Conservation (phyloP, 1,140 invertebrate genomes). For the Pseudomyrmex sp. region DNA sequence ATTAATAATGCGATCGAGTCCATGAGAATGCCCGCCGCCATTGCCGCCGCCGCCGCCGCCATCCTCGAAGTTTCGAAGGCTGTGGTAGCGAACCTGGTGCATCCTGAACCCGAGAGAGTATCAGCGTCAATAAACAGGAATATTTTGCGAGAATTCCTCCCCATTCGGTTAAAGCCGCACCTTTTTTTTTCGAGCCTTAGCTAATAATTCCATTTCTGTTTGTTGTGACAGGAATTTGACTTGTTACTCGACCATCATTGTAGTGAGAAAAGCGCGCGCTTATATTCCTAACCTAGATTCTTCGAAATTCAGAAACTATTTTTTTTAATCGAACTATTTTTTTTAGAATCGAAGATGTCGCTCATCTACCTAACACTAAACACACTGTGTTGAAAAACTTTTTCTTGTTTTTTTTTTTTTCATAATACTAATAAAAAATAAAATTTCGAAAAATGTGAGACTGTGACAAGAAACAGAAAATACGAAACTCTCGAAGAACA, state of each 20-base stretch:
- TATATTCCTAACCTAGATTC: neutral
- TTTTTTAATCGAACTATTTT: too few relatives aligned
- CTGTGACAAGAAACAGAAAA: too few relatives aligned
- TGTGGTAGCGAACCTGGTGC: constrained; percentile 53
- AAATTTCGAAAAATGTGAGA: too few relatives aligned
- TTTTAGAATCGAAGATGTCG: too few relatives aligned
- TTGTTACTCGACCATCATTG: neutral
- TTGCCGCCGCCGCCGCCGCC: constrained; percentile 9
- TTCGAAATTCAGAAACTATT: neutral
- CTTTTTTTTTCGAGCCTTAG: constrained; percentile 14
- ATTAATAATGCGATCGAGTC: constrained; percentile 74
- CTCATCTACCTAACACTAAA: too few relatives aligned
- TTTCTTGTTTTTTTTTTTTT: too few relatives aligned
- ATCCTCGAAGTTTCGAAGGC: constrained; percentile 66
- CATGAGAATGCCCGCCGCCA: constrained; percentile 60
- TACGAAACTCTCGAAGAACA: too few relatives aligned
- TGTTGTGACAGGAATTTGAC: neutral
- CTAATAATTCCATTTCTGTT: neutral
- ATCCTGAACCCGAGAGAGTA: constrained; percentile 49
- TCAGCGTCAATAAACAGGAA: constrained; percentile 57
- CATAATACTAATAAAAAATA: too few relatives aligned
- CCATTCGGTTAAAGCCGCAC: neutral
- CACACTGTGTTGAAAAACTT: too few relatives aligned
- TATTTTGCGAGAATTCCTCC: constrained; percentile 36
- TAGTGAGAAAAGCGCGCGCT: neutral